Base-by-base conservation (phyloP, 2,113 vertebrate species). In the Stictonetta naevosa region DNA sequence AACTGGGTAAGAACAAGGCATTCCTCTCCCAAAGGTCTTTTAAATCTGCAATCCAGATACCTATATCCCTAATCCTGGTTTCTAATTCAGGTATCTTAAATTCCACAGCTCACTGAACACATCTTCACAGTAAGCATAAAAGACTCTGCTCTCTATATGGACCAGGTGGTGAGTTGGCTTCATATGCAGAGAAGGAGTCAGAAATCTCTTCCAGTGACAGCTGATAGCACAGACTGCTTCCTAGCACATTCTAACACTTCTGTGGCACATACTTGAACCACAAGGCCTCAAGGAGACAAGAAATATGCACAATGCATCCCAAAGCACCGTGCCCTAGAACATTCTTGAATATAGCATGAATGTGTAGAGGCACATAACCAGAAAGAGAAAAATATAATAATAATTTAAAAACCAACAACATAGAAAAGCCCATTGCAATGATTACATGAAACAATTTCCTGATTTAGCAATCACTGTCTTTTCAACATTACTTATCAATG, bases 61-160 rank as follows among this genome's bases (percentile, higher is more conserved):
- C 75, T 91, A 91, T 88, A 88, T 72, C 80, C 53, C 10, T 86
- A 95, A 95, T 87, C 91, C 83, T 44, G 92, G 50, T 59, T 81
- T 40, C 0, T 64, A 40, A 46, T 46, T 67, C 31, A 46, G 89
- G 59, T 63, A 86, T 36, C 0, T 66, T 59, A 93, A 83, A 62
- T 59, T 81, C 69, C 44, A 34, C 46, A 53, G 89, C 50, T 93
- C 84, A 91, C 73, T 84, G 52, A 83, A 69, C 23, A 8, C 19
- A 38, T 86, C 44, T 71, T 78, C 73, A 67, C 21, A 59, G 36
- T 19, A 62, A 73, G 38, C 0, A 0, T 15, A 68, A 60, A 73
- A 88, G 19, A 56, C 20, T 22, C 40, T 77, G n/a, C 34, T 83
- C 42, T 63, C 48, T 73, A 28, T 6, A 7, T 7, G n/a, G 60